Evolutionary conservation across 2,888 invertebrate species (phyloP).

Genomic region (Stegophylla sp.): DNA sequence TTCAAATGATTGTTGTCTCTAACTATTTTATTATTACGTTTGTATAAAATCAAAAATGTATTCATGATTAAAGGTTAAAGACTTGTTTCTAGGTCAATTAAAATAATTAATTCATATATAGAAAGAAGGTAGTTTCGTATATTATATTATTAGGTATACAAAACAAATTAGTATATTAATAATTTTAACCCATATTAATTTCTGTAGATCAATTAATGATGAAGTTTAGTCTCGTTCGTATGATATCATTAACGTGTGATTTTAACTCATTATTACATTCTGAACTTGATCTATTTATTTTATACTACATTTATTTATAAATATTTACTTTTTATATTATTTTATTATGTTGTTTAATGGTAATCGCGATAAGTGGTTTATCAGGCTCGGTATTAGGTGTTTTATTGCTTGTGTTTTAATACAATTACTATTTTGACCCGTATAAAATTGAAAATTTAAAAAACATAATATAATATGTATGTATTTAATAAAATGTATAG

Average conservation of each 20-base stretch:
- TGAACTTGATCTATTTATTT: conserved; percentile 42
- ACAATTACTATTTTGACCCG: background rate
- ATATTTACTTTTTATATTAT: conserved; percentile 1
- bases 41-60: too few species aligned
- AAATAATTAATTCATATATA: too few species aligned
- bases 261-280: conserved; percentile 11
- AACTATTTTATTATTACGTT: too few species aligned
- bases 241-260: conserved; percentile 29
- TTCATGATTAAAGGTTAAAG: too few species aligned
- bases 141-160: too few species aligned
- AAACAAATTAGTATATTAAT: too few species aligned
- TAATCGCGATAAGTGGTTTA: background rate
- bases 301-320: background rate
- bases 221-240: conserved; percentile 54
- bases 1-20: too few species aligned
- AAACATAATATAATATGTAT: background rate
- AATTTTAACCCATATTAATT: background rate
- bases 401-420: too few species aligned
- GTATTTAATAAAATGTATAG: background rate
- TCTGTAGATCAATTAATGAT: conserved; percentile 32
- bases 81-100: too few species aligned
- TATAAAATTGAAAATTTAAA: background rate
- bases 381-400: too few species aligned
- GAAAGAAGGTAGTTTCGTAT: too few species aligned
- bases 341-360: background rate